phyloP scores from a whole-genome alignment of 2,888 invertebrate species.

The Cosmopolites sordidus region DNA sequence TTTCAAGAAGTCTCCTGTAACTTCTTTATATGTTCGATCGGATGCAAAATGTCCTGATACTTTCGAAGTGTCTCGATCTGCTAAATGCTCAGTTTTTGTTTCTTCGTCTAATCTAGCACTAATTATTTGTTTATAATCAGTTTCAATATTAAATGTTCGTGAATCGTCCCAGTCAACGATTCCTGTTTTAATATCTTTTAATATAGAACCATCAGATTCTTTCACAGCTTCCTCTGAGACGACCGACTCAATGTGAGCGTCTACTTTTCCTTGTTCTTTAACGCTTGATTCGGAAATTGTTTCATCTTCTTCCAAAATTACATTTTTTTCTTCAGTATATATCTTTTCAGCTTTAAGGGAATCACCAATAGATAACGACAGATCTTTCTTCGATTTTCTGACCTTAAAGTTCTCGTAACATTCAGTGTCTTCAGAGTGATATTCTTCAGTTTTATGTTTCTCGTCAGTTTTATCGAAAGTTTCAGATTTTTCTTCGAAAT shows the following conservation, averaged over 20 bases:
- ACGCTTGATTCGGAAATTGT: slow-evolving; percentile 33
- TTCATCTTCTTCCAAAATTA: slow-evolving; percentile 40
- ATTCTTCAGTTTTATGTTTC: slow-evolving; percentile 34
- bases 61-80: slow-evolving; percentile 10
- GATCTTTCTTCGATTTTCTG: slow-evolving; percentile 38
- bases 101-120: slow-evolving; percentile 15
- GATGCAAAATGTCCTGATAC: slow-evolving; percentile 24
- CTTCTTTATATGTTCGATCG: slow-evolving; percentile 24
- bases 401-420: slow-evolving; percentile 34
- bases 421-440: slow-evolving; percentile 34
- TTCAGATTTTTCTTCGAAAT: slow-evolving; percentile 35
- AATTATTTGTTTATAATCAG: slow-evolving; percentile 6
- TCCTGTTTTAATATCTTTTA: slow-evolving; percentile 2
- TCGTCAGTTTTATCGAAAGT: slow-evolving; percentile 39
- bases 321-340: slow-evolving; percentile 35
- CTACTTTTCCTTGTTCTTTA: slow-evolving; percentile 32
- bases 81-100: slow-evolving; percentile 16
- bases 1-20: slow-evolving; percentile 27
- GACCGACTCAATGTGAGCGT: slow-evolving; percentile 32
- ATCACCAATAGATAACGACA: slow-evolving; percentile 36
- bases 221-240: slow-evolving; percentile 14
- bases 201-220: slow-evolving; percentile 8
- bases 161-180: slow-evolving; percentile 4
- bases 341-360: slow-evolving; percentile 37
- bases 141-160: neutral